Conservation (phyloP, 2,113 vertebrate genomes). For the Vidua chalybeata region DNA sequence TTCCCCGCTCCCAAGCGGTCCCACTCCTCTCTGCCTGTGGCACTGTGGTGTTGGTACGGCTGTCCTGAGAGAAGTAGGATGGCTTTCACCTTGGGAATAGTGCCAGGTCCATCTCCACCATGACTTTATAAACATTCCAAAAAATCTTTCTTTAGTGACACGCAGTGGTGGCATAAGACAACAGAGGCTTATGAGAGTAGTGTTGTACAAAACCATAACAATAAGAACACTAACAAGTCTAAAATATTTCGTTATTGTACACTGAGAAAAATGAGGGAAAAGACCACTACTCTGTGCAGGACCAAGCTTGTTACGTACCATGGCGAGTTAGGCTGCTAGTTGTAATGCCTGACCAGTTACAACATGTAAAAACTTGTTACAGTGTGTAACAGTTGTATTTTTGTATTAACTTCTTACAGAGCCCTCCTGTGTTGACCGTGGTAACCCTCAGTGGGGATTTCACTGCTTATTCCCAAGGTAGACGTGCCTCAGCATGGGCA, state of each 20-base stretch:
- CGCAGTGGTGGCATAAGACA: background rate
- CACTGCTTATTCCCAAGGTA: background rate
- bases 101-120: background rate
- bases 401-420: background rate
- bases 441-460: background rate
- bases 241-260: background rate
- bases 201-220: background rate
- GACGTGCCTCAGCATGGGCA: background rate
- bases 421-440: rapidly evolving
- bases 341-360: background rate
- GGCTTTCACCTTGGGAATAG: background rate
- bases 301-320: background rate
- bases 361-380: background rate
- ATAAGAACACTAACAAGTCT: background rate
- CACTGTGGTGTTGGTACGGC: rapidly evolving
- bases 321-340: background rate
- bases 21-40: background rate
- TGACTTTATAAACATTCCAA: background rate
- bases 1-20: background rate
- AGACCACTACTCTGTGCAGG: background rate
- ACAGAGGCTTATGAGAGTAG: background rate
- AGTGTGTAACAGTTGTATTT: background rate
- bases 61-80: background rate
- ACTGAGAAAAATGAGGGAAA: background rate
- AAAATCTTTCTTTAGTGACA: slow-evolving; percentile 15